phyloP scores from a whole-genome alignment of 1,140 invertebrate species.

The Eufriesea mexicana region DNA sequence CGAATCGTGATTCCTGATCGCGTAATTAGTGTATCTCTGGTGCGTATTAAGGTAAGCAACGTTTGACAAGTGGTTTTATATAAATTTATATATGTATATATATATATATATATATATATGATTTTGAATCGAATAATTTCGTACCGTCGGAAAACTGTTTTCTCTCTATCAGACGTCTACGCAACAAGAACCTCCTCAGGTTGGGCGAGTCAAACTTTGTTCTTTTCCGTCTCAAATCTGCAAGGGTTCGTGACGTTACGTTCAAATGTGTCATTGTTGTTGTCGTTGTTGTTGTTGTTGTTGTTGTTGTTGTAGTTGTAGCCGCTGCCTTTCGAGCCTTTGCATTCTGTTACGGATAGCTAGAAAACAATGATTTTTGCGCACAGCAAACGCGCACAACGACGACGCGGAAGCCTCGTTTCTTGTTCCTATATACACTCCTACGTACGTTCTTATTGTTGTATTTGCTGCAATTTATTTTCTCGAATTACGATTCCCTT shows the following conservation, averaged over 20 bases:
- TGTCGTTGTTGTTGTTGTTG: background rate
- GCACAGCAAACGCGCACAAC: background rate
- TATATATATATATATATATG: conserved; percentile 12
- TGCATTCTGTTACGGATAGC: conserved; percentile 24
- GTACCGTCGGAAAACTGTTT: conserved; percentile 77
- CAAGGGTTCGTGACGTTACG: conserved; percentile 69
- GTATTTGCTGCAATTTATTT: too few species aligned
- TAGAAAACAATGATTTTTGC: conserved; percentile 26
- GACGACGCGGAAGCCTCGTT: background rate
- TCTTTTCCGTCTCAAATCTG: conserved; percentile 79
- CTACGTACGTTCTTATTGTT: background rate
- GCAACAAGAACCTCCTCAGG: conserved; percentile 73
- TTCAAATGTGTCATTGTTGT: conserved; percentile 25
- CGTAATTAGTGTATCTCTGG: conserved; percentile 49
- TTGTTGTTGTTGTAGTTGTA: background rate
- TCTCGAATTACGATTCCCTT: too few species aligned
- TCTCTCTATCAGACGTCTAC: conserved; percentile 75
- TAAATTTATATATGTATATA: background rate
- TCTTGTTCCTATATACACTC: conserved; percentile 7
- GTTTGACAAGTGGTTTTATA: conserved; percentile 51
- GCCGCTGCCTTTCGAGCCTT: background rate
- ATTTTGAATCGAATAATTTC: conserved; percentile 65
- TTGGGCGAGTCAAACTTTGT: conserved; percentile 77
- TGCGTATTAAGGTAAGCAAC: conserved; percentile 61
- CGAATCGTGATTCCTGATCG: conserved; percentile 30